Base-by-base conservation (phyloP, 2,113 vertebrate species). In the Prolemur simus region DNA sequence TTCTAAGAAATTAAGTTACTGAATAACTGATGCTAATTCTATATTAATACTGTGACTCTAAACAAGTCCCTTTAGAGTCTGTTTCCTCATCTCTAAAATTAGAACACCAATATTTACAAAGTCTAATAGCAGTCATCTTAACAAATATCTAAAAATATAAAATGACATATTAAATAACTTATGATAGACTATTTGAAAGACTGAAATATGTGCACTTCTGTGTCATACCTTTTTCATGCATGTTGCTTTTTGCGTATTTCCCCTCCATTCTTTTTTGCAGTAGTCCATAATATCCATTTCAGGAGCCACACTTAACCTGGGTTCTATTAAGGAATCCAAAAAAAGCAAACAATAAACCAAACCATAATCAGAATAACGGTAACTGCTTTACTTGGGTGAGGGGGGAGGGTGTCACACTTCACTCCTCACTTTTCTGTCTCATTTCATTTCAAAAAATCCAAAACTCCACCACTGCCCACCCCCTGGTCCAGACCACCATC, bases 181-280 rank as follows among this genome's bases (percentile, higher is more conserved):
- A 81, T 0, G 13, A 42, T 0, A 89, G 68, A 60, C 58, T 9
- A 47, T 10, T 39, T 13, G 12, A 64, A 87, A 71, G 87, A 64
- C 45, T 42, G 32, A 54, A 42, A 56, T 7, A 4, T 0, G 6
- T 6, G 54, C 9, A 25, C 21, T 20, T 34, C 14, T 27, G 81
- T n/a, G 4, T 1, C 86, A 39, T 92, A 99, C 99, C 99, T 99
- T 99, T 98, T 98, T 99, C 97, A 99, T 99, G 63, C 98, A 99
- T 54, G 98, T 98, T 85, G 99, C 99, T 98, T 98, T 99, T 92
- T 99, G 98, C 5, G 99, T 99, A 80, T 99, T 99, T 97, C 99
- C 99, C 97, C 98, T 99, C 99, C 99, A 99, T 97, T 99, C 99
- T 81, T 98, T 99, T 96, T 99, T 98, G 95, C 99, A 99, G 95